Evolutionary conservation across 2,113 vertebrate genomes (phyloP).

Genomic region (Illadopsis cleaveri): DNA sequence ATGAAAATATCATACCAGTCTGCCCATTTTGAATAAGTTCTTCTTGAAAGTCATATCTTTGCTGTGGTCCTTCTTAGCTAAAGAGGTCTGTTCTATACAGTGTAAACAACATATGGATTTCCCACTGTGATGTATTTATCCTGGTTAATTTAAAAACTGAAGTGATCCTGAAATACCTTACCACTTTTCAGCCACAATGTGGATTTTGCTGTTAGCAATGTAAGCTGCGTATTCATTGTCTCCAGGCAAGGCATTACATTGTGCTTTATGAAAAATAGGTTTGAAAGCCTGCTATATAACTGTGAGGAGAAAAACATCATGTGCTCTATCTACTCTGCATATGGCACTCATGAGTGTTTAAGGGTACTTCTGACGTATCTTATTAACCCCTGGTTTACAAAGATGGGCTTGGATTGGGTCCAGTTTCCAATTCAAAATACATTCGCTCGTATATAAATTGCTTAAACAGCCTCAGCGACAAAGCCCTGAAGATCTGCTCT

Average conservation of each 20-base stretch:
- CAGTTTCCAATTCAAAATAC: not conserved
- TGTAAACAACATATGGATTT: not conserved
- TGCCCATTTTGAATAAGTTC: not conserved
- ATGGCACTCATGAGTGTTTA: not conserved
- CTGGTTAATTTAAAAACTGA: not conserved
- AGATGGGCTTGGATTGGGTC: not conserved
- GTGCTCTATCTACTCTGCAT: not conserved
- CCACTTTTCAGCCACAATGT: not conserved
- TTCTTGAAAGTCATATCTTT: not conserved
- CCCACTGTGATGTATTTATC: not conserved
- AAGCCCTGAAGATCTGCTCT: not conserved
- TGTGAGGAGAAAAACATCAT: not conserved
- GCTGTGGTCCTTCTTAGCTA: not conserved
- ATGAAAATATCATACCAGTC: not conserved
- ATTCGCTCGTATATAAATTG: rapidly evolving
- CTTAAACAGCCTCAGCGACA: not conserved
- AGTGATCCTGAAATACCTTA: not conserved
- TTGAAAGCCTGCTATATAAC: not conserved
- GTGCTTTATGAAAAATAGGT: not conserved
- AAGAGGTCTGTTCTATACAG: not conserved
- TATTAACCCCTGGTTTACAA: not conserved
- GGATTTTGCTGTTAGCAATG: not conserved
- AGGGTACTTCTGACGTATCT: not conserved
- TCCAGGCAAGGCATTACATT: not conserved
- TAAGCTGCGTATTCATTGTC: not conserved